These are phyloP conservation scores for Drosophila arawakana DNA, from an alignment of 1,140 invertebrate genomes.

Conservation along the genomic window DNA sequence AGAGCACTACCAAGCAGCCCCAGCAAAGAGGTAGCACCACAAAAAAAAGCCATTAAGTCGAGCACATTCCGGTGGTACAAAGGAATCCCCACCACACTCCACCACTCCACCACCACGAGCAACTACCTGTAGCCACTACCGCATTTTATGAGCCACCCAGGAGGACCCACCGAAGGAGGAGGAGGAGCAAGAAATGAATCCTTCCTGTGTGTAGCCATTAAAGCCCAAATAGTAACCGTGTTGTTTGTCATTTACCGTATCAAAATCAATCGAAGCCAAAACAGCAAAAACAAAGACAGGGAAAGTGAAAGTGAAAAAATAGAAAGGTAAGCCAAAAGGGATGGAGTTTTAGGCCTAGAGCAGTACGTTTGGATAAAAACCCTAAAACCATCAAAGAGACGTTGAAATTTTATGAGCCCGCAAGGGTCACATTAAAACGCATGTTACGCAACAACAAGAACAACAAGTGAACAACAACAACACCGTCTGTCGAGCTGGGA, in stretches of 20 bases:
- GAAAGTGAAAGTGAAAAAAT: not conserved
- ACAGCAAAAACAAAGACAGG: conserved; percentile 9
- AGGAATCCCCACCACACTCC: not conserved
- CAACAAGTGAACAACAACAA: conserved; percentile 23
- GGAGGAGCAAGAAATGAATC: too few species aligned
- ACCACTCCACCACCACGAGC: not conserved
- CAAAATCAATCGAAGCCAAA: conserved; percentile 67
- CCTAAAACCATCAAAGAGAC: conserved; percentile 49
- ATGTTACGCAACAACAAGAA: conserved; percentile 65
- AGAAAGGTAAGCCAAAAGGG: not conserved
- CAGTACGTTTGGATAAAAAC: conserved; percentile 12
- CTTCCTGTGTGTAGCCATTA: not conserved
- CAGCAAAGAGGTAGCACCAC: not conserved
- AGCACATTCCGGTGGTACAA: conserved; percentile 8
- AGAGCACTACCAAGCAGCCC: not conserved
- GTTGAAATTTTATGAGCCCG: conserved; percentile 74
- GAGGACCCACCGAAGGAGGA: too few species aligned
- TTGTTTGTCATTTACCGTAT: conserved; percentile 63
- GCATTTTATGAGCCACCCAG: conserved; percentile 54
- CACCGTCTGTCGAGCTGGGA: conserved; percentile 4
- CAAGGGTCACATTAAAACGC: conserved; percentile 83
- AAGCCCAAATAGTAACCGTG: conserved; percentile 4
- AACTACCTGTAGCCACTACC: conserved; percentile 39
- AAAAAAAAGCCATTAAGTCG: conserved; percentile 28
- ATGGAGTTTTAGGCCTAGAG: not conserved